Conservation (phyloP, 1,140 invertebrate genomes). For the Heliconius congener region DNA sequence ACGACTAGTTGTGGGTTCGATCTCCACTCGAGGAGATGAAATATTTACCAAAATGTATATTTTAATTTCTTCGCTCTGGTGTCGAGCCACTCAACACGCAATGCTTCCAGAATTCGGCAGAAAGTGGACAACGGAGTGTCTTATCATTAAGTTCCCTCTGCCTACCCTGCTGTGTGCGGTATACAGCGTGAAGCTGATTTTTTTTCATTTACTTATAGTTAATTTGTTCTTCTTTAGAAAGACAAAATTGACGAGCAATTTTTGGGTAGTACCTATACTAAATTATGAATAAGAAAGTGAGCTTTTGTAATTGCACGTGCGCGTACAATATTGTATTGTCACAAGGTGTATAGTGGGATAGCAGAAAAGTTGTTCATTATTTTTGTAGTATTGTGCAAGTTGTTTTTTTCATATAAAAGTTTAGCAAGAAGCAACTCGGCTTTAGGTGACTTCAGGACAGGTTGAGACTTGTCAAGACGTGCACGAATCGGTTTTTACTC, state of each 20-base stretch:
- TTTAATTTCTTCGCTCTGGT: too few relatives aligned
- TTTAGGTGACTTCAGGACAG: constrained; percentile 39
- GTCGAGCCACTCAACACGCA: too few relatives aligned
- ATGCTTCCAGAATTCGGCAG: too few relatives aligned
- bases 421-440: constrained; percentile 35
- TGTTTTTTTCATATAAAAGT: constrained; percentile 33
- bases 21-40: too few relatives aligned
- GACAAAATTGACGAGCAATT: neutral
- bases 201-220: neutral
- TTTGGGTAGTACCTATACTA: neutral
- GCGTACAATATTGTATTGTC: constrained; percentile 37
- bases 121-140: too few relatives aligned
- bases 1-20: too few relatives aligned
- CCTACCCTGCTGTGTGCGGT: too few relatives aligned
- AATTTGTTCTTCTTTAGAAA: neutral
- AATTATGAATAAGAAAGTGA: constrained; percentile 30
- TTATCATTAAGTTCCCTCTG: too few relatives aligned
- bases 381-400: constrained; percentile 34
- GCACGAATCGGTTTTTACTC: constrained; percentile 32
- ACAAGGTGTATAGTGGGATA: constrained; percentile 36
- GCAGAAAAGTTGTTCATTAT: constrained; percentile 33
- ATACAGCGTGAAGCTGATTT: too few relatives aligned
- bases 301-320: constrained; percentile 46
- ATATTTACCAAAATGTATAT: too few relatives aligned
- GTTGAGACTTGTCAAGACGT: constrained; percentile 44